Conservation (phyloP, 2,113 vertebrate genomes). For the Gracilinanus agilis region DNA sequence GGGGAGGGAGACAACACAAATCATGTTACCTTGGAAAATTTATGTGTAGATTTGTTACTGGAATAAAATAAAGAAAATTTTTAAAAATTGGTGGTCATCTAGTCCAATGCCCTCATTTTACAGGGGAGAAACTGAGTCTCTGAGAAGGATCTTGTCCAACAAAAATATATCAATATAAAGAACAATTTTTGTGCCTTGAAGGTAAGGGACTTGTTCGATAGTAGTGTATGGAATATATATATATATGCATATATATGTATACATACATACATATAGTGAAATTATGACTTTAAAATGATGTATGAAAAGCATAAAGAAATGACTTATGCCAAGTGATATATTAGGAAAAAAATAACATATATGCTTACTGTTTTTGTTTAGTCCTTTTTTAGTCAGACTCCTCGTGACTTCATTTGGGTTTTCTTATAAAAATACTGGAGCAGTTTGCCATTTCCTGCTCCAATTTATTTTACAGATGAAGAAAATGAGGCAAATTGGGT, state of each 20-base stretch:
- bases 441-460: no score
- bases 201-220: neutral
- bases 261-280: neutral
- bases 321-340: neutral
- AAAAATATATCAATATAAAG: neutral
- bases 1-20: no score
- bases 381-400: no score
- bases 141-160: neutral
- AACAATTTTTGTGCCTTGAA: neutral
- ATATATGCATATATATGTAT: no score
- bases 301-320: neutral
- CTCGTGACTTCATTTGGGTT: no score
- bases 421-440: no score
- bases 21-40: no score
- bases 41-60: no score
- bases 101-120: neutral
- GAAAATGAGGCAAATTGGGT: no score
- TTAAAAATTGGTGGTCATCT: neutral
- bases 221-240: neutral
- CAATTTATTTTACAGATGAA: no score
- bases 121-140: neutral
- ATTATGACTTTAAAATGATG: neutral
- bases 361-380: neutral
- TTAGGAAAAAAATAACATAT: neutral
- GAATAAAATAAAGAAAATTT: no score